A percentile compares a stretch with the other conserved stretches of the same genome.
These are phyloP conservation scores for Drosophila punjabiensis DNA, from an alignment of 1,140 invertebrate genomes.

Conservation along the genomic window DNA sequence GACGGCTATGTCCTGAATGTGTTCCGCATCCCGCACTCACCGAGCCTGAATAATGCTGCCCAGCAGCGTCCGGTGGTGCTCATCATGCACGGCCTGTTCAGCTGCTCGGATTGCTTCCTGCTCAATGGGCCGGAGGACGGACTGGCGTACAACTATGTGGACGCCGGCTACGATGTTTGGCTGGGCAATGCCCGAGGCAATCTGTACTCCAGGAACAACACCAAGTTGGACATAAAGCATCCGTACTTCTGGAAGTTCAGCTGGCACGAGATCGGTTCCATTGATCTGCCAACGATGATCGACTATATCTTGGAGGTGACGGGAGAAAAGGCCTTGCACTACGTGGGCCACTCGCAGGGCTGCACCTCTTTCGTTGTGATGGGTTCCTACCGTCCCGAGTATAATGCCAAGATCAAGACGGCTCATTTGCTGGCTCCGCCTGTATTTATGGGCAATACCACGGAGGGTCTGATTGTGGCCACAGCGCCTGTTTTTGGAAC, in stretches of 20 bases:
- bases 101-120: conserved; percentile 91
- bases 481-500: conserved; percentile 41
- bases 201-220: conserved; percentile 88
- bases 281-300: conserved; percentile 90
- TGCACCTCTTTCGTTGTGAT: conserved; percentile 87
- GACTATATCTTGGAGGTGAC: conserved; percentile 89
- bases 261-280: conserved; percentile 89
- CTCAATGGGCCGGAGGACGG: conserved; percentile 89
- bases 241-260: conserved; percentile 88
- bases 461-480: conserved; percentile 85
- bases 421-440: conserved; percentile 88
- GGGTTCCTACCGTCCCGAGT: conserved; percentile 86
- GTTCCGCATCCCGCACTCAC: conserved; percentile 86
- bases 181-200: conserved; percentile 89
- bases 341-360: conserved; percentile 89
- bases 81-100: conserved; percentile 92
- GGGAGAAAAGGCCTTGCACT: conserved; percentile 86
- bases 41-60: conserved; percentile 65
- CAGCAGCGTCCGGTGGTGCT: conserved; percentile 86
- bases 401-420: conserved; percentile 87
- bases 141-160: conserved; percentile 87
- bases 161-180: conserved; percentile 90
- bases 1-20: conserved; percentile 87
- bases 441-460: conserved; percentile 86
- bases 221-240: conserved; percentile 86